phyloP scores from a whole-genome alignment of 2,797 vertebrate genomes.

The Poecilia wingei region DNA sequence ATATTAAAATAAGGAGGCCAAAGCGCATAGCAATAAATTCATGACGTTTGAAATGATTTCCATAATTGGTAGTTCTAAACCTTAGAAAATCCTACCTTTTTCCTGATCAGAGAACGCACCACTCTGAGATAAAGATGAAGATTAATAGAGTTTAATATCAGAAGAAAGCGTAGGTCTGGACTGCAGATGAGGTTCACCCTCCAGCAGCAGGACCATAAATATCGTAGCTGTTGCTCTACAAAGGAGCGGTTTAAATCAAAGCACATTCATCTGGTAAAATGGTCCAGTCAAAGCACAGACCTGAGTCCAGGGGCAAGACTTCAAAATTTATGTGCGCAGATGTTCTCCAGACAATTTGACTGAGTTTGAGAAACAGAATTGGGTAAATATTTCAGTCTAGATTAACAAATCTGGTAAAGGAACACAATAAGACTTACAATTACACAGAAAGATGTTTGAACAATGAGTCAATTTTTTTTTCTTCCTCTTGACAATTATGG shows the following conservation, averaged over 20 bases:
- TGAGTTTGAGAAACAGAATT: neutral
- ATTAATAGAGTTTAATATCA: neutral
- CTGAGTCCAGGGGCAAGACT: neutral
- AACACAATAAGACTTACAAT: neutral
- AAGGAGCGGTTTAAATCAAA: neutral
- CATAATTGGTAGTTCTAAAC: neutral
- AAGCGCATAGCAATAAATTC: neutral
- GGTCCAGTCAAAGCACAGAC: neutral
- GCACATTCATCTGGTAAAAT: neutral
- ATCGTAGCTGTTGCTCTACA: neutral
- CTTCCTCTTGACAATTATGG: neutral
- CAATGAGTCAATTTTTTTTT: neutral
- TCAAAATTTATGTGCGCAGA: neutral
- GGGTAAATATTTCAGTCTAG: neutral
- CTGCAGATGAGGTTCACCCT: neutral
- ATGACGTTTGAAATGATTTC: neutral
- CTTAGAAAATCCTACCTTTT: neutral
- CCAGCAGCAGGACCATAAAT: neutral
- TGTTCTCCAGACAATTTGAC: neutral
- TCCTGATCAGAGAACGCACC: neutral
- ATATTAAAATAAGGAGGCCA: neutral
- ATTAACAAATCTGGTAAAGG: neutral
- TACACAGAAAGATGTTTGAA: neutral
- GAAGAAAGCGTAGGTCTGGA: neutral
- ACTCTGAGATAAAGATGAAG: neutral